These are phyloP conservation scores for Pomacea maculata DNA, from an alignment of 1,140 invertebrate species.

Conservation along the genomic window DNA sequence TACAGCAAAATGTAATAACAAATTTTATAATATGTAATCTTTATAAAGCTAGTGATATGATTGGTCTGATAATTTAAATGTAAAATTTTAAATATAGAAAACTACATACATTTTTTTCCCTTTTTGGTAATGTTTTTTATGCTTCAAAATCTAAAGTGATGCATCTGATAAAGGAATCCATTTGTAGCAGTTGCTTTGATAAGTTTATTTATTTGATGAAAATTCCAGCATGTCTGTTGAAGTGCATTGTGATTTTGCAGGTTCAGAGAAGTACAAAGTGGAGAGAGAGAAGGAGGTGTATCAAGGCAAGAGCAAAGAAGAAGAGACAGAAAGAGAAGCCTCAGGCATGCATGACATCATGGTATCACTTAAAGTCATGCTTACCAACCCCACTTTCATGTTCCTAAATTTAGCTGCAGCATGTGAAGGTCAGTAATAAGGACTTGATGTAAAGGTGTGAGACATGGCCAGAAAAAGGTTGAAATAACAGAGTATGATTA, in stretches of 20 bases:
- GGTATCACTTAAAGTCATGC: slow-evolving; percentile 72
- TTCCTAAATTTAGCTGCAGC: slow-evolving; percentile 82
- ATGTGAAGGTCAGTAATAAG: slow-evolving; percentile 71
- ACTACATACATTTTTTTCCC: too few relatives aligned
- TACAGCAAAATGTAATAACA: neutral
- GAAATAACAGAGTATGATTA: too few relatives aligned
- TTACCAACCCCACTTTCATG: slow-evolving; percentile 82
- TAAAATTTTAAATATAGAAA: too few relatives aligned
- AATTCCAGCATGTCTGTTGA: neutral
- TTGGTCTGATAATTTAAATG: too few relatives aligned
- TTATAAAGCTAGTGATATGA: too few relatives aligned
- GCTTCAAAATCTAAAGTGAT: too few relatives aligned
- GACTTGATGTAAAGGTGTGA: too few relatives aligned
- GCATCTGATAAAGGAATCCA: too few relatives aligned
- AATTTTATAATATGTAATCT: neutral
- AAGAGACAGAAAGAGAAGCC: slow-evolving; percentile 74
- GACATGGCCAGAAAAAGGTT: too few relatives aligned
- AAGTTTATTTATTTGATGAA: neutral
- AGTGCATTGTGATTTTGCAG: slow-evolving; percentile 15
- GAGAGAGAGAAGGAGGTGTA: slow-evolving; percentile 49
- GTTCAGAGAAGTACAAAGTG: slow-evolving; percentile 37
- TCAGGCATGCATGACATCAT: slow-evolving; percentile 70
- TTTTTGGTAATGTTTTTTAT: too few relatives aligned
- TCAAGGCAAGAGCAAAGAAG: slow-evolving; percentile 53
- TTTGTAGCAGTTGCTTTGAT: too few relatives aligned